Evolutionary conservation across 2,113 vertebrate species (phyloP), one percentile per base, ranked within the genome.

Genomic region (Cyphotilapia sp.): DNA sequence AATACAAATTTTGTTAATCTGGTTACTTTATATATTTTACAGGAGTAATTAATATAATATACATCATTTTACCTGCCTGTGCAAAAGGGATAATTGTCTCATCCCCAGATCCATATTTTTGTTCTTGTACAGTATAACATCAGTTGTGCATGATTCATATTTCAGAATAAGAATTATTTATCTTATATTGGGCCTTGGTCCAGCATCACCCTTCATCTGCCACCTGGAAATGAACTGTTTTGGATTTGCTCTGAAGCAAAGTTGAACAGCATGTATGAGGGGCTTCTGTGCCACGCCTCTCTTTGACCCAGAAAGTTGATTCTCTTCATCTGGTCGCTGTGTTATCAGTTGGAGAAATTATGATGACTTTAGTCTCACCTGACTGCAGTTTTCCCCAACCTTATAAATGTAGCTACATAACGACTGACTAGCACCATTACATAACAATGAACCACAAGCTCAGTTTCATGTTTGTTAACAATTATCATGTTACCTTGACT

Each of bases 321-420:
- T 22, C n/a, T 71, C 35, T 38, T 66, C 33, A 0, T 69, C 63
- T 69, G 33, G 33, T 13, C 1, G 1, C 33, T 22, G 11, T 38
- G 33, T 22, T 69, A 4, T 69, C 33, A 66, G 61, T 22, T 12
- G 19, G 33, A 66, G 61, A 38, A 66, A 66, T 66, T 38, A 8
- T 8, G 33, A 38, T 12, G 61, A 66, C 4, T 66, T 66, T 38
- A 66, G 17, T 66, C 10, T 22, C 61, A 69, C 11, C 63, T 38
- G 33, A 69, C 3, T 66, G 63, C 63, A 38, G 19, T 38, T 69
- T 69, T 22, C 61, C 61, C 19, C 33, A 66, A 22, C 33, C 63
- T 69, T 69, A 0, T 2, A 66, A 13, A 38, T 13, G 10, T 35
- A n/a, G 31, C 61, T 35, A 66, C 17, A 63, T 63, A 63, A 63